Evolutionary conservation across 1,140 invertebrate species (phyloP), one percentile per base, ranked within the genome.

Genomic region (Bombus vancouverensis): DNA sequence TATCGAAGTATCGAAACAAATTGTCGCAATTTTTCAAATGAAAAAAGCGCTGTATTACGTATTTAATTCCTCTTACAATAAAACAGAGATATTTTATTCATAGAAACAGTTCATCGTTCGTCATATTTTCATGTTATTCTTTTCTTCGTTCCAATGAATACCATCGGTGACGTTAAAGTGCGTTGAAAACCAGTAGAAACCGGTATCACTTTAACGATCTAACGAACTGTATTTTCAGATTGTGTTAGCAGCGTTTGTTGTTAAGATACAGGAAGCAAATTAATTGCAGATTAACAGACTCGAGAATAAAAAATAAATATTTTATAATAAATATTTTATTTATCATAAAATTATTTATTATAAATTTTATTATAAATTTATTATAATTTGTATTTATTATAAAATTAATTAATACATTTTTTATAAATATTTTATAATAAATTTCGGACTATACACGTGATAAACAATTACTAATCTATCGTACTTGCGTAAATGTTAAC

Each of bases 221-320:
- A 82, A 81, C 37, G 39, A 44, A 62, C 18, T 25, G 10, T 32
- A 75, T 74, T 75, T 75, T 65, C 57, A 75, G 39, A 15, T 65
- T 47, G 25, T 3, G 42, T 34, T 81, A n/a, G 47, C 6, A 3
- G 62, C n/a, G n/a, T 66, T 66, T 68, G 62, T 32, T 12, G n/a
- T 44, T 0, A 5, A n/a, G 34, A 47, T 37, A 37, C 42, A 59
- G 22, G n/a, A 25, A 18, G 4, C 8, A 9, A 42, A 10, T 72
- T 59, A 53, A 42, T 81, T 25, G 68, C 9, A 4, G 22, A 47
- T 62, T 57, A 72, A 5, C 0, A 32, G 15, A 18, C 1, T 13
- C 2, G 5, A 28, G 10, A 25, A 32, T 47, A 9, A 15, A 12
- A 42, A 32, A 34, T 44, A 28, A 62, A 71, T 32, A 22, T 75